Evolutionary conservation across 2,797 vertebrate species (phyloP).

Genomic region (Clangula hyemalis): DNA sequence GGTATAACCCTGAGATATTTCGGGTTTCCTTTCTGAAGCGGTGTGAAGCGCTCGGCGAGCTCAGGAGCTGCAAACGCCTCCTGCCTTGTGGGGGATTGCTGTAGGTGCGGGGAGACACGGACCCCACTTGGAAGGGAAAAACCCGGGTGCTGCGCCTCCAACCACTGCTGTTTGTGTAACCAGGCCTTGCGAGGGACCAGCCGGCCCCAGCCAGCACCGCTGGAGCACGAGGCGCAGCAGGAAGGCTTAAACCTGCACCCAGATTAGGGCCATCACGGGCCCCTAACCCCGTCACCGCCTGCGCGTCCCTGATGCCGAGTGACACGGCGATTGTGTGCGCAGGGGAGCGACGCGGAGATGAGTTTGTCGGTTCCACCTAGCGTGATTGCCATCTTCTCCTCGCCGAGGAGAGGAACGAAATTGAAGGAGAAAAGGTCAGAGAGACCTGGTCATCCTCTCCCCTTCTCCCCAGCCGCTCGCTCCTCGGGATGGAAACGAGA

Average conservation of each 20-base stretch:
- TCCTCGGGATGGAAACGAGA: conserved; percentile 81
- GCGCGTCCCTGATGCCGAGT: conserved; percentile 76
- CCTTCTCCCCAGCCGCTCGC: conserved; percentile 80
- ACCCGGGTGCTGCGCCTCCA: accelerated
- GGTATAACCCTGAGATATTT: accelerated
- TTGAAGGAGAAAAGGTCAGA: conserved; percentile 90
- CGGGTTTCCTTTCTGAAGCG: accelerated
- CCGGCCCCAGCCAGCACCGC: accelerated
- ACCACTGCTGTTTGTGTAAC: accelerated
- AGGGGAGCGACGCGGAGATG: conserved; percentile 77
- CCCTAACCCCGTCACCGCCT: not conserved
- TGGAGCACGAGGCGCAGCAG: accelerated
- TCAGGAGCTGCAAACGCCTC: not conserved
- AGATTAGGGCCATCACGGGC: not conserved
- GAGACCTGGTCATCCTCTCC: conserved; percentile 83
- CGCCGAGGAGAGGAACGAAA: conserved; percentile 78
- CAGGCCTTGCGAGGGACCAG: accelerated
- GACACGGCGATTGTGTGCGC: conserved; percentile 79
- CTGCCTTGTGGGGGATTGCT: accelerated
- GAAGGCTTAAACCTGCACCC: not conserved
- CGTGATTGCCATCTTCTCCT: conserved; percentile 82
- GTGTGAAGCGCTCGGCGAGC: accelerated
- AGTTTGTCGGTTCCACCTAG: conserved; percentile 84
- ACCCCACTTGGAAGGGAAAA: accelerated
- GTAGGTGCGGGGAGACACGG: accelerated